Conservation (phyloP, 1,140 invertebrate species). For the Aphis gossypii region DNA sequence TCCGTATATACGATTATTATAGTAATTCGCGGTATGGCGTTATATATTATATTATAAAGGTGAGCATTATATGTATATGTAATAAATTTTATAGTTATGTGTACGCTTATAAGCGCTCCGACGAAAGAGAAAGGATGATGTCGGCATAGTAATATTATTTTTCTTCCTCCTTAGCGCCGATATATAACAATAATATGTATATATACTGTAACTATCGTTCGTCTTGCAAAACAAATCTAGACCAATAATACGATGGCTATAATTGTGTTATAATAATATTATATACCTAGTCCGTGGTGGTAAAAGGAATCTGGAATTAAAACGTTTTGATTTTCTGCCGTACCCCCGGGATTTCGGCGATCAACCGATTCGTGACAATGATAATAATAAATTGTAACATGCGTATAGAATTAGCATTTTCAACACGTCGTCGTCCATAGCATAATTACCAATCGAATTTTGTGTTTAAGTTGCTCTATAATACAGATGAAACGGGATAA, state of each 20-base stretch:
- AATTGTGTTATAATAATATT: not conserved
- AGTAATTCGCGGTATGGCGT: not conserved
- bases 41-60: not conserved
- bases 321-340: not conserved
- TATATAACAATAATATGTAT: not conserved
- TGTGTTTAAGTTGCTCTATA: not conserved
- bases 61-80: not conserved
- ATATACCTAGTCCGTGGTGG: too few relatives aligned
- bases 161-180: not conserved
- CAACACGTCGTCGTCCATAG: too few relatives aligned
- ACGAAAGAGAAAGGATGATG: slow-evolving; percentile 30
- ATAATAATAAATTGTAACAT: not conserved
- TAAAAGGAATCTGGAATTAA: not conserved
- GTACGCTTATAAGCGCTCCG: not conserved
- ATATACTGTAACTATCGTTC: not conserved
- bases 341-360: not conserved
- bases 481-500: not conserved
- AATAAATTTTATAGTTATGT: too few relatives aligned
- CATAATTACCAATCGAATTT: not conserved
- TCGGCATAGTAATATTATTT: not conserved
- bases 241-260: not conserved
- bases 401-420: not conserved
- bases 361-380: not conserved
- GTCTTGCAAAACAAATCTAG: not conserved
- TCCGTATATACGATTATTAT: not conserved